Base-by-base conservation (phyloP, 1,140 invertebrate genomes). In the Lepidurus packardi region DNA sequence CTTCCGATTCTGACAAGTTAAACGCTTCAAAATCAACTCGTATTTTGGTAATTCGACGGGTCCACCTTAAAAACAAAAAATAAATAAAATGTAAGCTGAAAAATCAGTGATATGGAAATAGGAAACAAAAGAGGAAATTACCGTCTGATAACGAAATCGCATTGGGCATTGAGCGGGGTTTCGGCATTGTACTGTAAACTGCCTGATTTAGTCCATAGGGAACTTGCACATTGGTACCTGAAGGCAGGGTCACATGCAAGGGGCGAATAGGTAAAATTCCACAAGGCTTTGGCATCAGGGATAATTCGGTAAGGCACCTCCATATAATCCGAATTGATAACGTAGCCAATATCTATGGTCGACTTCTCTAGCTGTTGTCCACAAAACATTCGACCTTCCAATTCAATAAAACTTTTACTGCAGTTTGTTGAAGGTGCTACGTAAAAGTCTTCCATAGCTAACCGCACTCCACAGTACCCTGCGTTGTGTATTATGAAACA, bases 321-420 rank as follows among this genome's bases (percentile, higher is more conserved):
- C 6, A 65, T 13, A 16, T 65, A 65, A n/a, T 65, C 53, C 10
- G 16, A 7, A 21, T 65, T 65, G 13, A 65, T 65, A 65, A 65
- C 53, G 8, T 65, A 65, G 53, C 53, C 53, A 16, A 65, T 65
- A 65, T 65, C 53, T 11, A 65, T 16, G 21, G 53, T 65, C 6
- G 53, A 65, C 13, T 65, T 65, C 9, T 77, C 45, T n/a, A 77
- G 76, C 10, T 77, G 76, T 77, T 45, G 76, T n/a, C 76, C 76
- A 77, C 76, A 77, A 43, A 77, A 77, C 76, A 41, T 43, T 7
- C 76, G 42, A 8, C 42, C 76, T 43, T 77, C 76, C 13, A 77
- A 7, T 41, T 43, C 41, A 25, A 77, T 34, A 43, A 45, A 53
- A 24, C 47, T 77, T 53, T 77, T 77, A 34, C 43, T 77, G 44